These are phyloP conservation scores for Oreotragus oreotragus DNA, from an alignment of 2,113 vertebrate genomes.

Conservation along the genomic window DNA sequence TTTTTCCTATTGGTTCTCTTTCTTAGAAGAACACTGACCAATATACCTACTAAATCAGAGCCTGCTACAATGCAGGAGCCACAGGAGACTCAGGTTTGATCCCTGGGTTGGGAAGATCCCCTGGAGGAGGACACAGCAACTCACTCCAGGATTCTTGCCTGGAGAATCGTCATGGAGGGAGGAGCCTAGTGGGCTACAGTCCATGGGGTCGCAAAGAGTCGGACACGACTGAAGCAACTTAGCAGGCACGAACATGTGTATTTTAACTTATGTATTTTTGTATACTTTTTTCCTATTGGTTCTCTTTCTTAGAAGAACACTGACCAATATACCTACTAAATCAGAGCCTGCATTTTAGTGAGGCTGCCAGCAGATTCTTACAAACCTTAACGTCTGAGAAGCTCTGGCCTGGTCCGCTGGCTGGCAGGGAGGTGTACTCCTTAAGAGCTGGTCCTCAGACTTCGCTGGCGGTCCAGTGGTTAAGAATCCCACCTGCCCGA, in stretches of 20 bases:
- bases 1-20: not conserved
- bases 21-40: not conserved
- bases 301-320: not conserved
- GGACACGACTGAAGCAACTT: not conserved
- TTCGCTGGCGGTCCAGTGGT: not conserved
- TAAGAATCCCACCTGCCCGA: not conserved
- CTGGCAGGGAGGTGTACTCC: accelerated
- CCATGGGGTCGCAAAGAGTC: not conserved
- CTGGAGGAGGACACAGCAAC: not conserved
- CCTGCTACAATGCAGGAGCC: not conserved
- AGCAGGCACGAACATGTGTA: not conserved
- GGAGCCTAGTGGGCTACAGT: not conserved
- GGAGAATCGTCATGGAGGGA: not conserved
- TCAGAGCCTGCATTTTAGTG: not conserved
- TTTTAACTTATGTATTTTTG: not conserved
- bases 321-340: not conserved
- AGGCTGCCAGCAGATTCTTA: not conserved
- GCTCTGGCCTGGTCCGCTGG: accelerated
- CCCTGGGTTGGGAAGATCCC: not conserved
- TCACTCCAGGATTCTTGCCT: not conserved
- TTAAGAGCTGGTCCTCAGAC: not conserved
- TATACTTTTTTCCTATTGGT: not conserved
- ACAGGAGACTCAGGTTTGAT: not conserved
- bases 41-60: not conserved
- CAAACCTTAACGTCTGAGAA: not conserved